Evolutionary conservation across 2,113 vertebrate species (phyloP).

Genomic region (Lophochroa leadbeateri): DNA sequence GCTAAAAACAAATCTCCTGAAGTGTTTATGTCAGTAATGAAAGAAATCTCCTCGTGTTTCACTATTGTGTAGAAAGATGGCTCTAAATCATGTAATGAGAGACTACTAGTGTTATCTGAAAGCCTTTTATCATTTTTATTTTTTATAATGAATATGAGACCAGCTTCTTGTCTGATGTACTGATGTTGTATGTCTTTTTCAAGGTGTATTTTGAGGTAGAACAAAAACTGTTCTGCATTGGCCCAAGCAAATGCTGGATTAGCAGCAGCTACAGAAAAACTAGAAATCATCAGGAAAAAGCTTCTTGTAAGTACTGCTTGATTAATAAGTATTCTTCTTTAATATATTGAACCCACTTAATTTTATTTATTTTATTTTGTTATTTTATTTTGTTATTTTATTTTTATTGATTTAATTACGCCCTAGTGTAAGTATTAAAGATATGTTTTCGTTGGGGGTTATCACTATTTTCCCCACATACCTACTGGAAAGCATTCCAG

Average conservation of each 20-base stretch:
- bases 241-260: conserved; percentile 79
- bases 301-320: conserved; percentile 69
- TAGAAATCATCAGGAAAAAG: conserved; percentile 78
- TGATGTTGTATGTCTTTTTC: background rate
- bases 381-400: background rate
- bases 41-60: background rate
- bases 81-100: background rate
- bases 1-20: background rate
- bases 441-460: background rate
- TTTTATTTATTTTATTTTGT: background rate
- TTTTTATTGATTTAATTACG: background rate
- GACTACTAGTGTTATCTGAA: background rate
- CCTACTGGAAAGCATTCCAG: background rate
- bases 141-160: background rate
- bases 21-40: background rate
- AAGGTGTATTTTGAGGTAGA: conserved; percentile 84
- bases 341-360: background rate
- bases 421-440: background rate
- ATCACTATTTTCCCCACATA: background rate
- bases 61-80: background rate
- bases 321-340: background rate
- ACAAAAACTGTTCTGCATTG: conserved; percentile 75
- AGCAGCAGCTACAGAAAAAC: conserved; percentile 77
- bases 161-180: background rate
- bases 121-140: background rate